Evolutionary conservation across 2,888 invertebrate genomes (phyloP).

Genomic region (Silvanus unidentatus): DNA sequence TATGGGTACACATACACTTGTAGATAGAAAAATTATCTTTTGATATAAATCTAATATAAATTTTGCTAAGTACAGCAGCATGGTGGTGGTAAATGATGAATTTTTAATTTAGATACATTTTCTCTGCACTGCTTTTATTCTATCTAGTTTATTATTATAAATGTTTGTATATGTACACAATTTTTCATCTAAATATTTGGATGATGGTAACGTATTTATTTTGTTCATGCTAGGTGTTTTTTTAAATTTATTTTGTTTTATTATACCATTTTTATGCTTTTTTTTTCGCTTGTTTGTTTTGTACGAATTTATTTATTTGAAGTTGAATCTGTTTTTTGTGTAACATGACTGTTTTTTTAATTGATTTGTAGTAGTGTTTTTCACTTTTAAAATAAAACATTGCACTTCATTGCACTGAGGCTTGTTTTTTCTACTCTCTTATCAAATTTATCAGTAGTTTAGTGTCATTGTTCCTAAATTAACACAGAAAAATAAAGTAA

Average conservation of each 20-base stretch:
- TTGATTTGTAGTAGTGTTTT: no score
- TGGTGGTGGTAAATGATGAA: constrained; percentile 9
- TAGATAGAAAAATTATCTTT: no score
- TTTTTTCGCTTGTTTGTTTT: constrained; percentile 13
- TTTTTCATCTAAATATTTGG: constrained; percentile 8
- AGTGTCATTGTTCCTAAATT: no score
- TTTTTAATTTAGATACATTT: constrained; percentile 6
- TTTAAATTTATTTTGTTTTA: constrained; percentile 21
- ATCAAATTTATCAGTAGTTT: no score
- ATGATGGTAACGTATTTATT: constrained; percentile 14
- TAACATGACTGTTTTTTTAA: constrained; percentile 23
- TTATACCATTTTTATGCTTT: constrained; percentile 7
- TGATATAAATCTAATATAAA: no score
- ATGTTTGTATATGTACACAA: no score
- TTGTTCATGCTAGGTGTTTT: constrained; percentile 28
- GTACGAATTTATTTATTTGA: constrained; percentile 12
- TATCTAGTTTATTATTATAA: not conserved
- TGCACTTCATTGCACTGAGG: no score
- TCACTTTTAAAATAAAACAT: no score
- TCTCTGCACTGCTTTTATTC: constrained; percentile 12
- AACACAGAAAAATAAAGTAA: no score
- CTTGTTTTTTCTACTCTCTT: no score
- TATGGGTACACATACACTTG: no score
- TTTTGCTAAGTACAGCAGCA: no score
- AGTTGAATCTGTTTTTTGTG: not conserved